These are phyloP conservation scores for Parazoanthus atlanticus DNA, from an alignment of 92 coral and sea anemone species.

Conservation along the genomic window DNA sequence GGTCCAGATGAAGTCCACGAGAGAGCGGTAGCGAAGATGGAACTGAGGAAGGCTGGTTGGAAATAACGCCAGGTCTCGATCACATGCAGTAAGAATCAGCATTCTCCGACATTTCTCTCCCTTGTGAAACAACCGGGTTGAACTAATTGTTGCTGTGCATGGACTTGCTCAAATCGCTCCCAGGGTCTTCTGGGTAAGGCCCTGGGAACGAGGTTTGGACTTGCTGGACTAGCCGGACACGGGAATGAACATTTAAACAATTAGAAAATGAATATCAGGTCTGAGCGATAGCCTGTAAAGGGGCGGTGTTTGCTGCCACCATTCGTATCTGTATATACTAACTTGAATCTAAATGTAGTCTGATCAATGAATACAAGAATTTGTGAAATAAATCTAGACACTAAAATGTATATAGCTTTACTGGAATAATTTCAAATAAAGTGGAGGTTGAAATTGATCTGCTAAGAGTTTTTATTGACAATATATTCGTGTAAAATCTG, in stretches of 20 bases:
- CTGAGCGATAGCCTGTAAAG: not conserved
- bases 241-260: too few species aligned
- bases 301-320: not conserved
- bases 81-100: not conserved
- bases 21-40: conserved; percentile 88
- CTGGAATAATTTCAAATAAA: too few species aligned
- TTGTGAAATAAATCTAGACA: too few species aligned
- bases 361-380: not conserved
- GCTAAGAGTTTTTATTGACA: too few species aligned
- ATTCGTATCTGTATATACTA: not conserved
- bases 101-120: not conserved
- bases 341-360: not conserved
- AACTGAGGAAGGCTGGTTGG: conserved; percentile 53
- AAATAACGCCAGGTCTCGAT: not conserved
- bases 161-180: too few species aligned
- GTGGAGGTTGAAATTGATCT: too few species aligned
- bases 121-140: too few species aligned
- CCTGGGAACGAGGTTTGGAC: not conserved
- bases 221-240: not conserved
- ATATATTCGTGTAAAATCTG: too few species aligned
- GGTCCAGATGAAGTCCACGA: conserved; percentile 98
- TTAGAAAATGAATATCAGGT: too few species aligned
- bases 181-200: too few species aligned
- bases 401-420: too few species aligned
- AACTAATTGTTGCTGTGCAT: too few species aligned